A percentile compares a stretch with the other conserved stretches of the same genome.
Conservation (phyloP, 2,797 vertebrate genomes). For the Propithecus perrieri region DNA sequence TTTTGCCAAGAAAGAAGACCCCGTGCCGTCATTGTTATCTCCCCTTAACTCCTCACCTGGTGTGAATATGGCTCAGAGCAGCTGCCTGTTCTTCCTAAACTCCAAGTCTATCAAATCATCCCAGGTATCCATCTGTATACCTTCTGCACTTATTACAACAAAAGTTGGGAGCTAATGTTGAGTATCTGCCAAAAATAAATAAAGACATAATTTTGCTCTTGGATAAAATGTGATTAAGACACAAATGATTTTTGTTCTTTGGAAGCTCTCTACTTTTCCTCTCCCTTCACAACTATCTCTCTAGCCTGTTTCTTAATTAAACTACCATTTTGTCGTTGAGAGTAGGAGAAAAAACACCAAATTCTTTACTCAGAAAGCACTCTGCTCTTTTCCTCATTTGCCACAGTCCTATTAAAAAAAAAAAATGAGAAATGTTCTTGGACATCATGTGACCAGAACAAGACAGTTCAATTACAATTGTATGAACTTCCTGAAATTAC, state of each 20-base stretch:
- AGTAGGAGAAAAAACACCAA: neutral
- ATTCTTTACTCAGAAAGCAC: neutral
- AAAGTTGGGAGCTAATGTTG: slow-evolving; percentile 5
- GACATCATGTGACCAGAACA: neutral
- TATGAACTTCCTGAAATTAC: neutral
- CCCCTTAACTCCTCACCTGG: neutral
- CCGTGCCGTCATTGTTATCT: neutral
- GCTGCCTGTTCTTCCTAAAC: neutral
- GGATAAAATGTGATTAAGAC: slow-evolving; percentile 49
- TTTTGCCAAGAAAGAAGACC: neutral
- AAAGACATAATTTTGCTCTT: slow-evolving; percentile 54
- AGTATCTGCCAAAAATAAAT: slow-evolving; percentile 47
- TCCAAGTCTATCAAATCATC: neutral
- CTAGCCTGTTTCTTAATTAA: slow-evolving; percentile 21
- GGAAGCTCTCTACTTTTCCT: neutral
- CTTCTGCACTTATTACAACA: slow-evolving; percentile 4
- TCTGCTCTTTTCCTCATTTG: neutral
- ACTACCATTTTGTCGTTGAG: neutral
- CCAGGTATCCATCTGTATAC: neutral
- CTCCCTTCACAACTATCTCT: neutral
- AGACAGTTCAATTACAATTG: neutral
- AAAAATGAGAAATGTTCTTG: neutral
- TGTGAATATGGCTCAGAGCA: slow-evolving; percentile 49
- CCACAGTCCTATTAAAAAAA: neutral
- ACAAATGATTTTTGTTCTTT: neutral